Evolutionary conservation across 2,113 vertebrate genomes (phyloP).

Genomic region (Nycticebus coucang): DNA sequence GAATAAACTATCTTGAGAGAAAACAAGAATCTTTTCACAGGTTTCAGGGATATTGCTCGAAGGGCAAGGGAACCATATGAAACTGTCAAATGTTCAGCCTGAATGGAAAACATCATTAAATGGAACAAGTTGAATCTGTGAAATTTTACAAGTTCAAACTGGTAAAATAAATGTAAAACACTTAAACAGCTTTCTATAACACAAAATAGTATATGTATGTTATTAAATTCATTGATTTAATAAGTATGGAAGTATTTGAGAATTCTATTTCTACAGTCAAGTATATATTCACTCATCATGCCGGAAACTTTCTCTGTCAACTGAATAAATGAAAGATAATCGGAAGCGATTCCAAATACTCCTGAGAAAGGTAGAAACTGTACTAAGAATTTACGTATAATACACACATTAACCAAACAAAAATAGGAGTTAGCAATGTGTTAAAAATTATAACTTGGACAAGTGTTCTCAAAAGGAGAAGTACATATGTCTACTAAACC

Average conservation of each 20-base stretch:
- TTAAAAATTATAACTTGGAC: background rate
- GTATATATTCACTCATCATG: background rate
- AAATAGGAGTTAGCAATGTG: background rate
- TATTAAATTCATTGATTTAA: constrained; percentile 2
- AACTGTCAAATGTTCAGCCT: background rate
- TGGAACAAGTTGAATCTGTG: background rate
- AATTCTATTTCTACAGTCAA: background rate
- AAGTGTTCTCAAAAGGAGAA: background rate
- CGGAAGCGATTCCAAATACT: background rate
- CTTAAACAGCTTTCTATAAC: background rate
- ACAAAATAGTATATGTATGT: background rate
- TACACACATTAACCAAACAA: background rate
- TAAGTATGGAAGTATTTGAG: background rate
- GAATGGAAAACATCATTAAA: background rate
- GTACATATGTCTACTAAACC: background rate
- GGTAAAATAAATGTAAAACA: background rate
- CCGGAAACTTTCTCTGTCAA: background rate
- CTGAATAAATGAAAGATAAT: background rate
- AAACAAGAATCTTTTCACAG: background rate
- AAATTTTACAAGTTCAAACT: background rate
- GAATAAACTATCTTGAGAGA: background rate
- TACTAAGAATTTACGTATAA: background rate
- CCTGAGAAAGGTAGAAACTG: background rate
- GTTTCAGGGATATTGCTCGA: background rate
- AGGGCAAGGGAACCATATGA: background rate